These are phyloP conservation scores for Tiphia femorata DNA, from an alignment of 2,888 invertebrate genomes.

Conservation along the genomic window DNA sequence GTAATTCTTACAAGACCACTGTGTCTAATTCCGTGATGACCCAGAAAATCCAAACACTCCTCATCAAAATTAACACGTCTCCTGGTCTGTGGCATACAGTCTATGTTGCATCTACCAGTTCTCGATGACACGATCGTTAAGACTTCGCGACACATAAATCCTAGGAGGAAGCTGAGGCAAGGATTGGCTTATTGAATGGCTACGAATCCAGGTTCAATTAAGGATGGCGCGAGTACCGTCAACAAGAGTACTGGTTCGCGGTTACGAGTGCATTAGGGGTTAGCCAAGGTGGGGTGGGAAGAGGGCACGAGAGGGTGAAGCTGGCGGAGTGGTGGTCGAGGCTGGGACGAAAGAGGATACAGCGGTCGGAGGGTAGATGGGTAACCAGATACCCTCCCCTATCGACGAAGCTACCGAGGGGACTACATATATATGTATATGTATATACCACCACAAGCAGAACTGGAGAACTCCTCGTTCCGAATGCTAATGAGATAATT, in stretches of 20 bases:
- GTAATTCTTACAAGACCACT: no score
- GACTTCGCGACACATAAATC: no score
- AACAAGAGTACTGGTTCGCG: conserved; percentile 21
- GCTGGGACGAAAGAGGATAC: conserved; percentile 11
- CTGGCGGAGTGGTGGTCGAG: no score
- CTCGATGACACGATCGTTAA: no score
- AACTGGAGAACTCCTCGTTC: conserved; percentile 33
- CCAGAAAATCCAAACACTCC: no score
- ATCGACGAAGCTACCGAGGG: conserved; percentile 22
- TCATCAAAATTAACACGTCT: no score
- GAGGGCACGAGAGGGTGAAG: no score
- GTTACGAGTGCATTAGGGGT: conserved; percentile 28
- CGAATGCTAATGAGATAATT: conserved; percentile 52
- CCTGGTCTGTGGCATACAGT: no score
- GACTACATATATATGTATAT: conserved; percentile 2
- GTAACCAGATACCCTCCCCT: conserved; percentile 30
- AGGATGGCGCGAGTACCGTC: conserved; percentile 21
- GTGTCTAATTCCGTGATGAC: no score
- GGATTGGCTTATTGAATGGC: background rate
- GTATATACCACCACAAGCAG: conserved; percentile 25
- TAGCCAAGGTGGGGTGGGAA: background rate
- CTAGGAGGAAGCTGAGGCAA: no score
- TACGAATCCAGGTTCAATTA: conserved; percentile 21
- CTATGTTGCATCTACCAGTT: no score
- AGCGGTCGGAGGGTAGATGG: conserved; percentile 32